A percentile compares a stretch with the other conserved stretches of the same genome.
Conservation (phyloP, 2,888 invertebrate species). For the Netelia fuscicornis region DNA sequence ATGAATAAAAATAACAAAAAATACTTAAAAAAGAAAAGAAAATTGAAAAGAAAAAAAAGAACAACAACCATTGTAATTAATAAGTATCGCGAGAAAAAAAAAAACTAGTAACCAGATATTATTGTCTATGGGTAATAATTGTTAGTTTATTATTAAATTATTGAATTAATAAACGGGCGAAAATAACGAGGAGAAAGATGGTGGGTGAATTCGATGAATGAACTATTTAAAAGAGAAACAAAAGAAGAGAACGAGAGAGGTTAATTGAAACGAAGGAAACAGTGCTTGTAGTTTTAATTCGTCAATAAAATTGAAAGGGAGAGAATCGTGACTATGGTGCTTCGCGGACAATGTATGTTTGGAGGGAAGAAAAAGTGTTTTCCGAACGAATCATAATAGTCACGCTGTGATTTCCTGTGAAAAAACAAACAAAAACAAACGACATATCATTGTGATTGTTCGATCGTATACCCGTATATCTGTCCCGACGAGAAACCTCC, state of each 20-base stretch:
- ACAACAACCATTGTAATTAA: constrained; percentile 59
- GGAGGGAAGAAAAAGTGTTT: constrained; percentile 45
- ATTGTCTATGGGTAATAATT: constrained; percentile 78
- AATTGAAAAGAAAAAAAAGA: constrained; percentile 30
- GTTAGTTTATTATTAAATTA: constrained; percentile 77
- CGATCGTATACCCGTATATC: constrained; percentile 12
- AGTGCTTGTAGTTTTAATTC: constrained; percentile 72
- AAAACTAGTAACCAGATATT: constrained; percentile 75
- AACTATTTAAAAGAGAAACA: constrained; percentile 58
- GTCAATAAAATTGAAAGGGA: constrained; percentile 69
- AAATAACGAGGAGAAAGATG: constrained; percentile 31
- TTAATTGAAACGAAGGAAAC: constrained; percentile 58
- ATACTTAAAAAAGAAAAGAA: constrained; percentile 9
- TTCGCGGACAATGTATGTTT: constrained; percentile 54
- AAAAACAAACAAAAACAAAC: constrained; percentile 1
- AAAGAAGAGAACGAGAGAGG: constrained; percentile 61
- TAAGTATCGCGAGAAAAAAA: constrained; percentile 72
- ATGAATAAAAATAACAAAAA: constrained; percentile 18
- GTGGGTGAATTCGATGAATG: constrained; percentile 61
- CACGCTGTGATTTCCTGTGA: constrained; percentile 62
- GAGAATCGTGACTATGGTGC: constrained; percentile 69
- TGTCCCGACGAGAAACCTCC: background rate
- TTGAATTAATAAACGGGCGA: constrained; percentile 64
- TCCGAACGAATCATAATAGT: constrained; percentile 63
- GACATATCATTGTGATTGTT: background rate